Evolutionary conservation across 2,113 vertebrate species (phyloP).

Genomic region (Paratilapia polleni): DNA sequence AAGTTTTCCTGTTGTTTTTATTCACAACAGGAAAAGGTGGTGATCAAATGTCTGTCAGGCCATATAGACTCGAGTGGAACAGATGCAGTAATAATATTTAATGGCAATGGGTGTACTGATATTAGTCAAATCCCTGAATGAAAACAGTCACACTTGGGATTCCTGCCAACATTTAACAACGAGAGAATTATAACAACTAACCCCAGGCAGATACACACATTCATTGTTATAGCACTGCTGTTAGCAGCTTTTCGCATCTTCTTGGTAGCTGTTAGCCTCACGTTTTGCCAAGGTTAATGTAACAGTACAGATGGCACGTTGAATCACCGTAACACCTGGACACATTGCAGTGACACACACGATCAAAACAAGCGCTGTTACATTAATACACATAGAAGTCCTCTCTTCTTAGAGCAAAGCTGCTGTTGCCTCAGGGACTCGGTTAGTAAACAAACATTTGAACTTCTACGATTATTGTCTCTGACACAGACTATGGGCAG

Average conservation of each 20-base stretch:
- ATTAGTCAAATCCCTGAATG: conserved; percentile 3
- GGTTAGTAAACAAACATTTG: conserved; percentile 53
- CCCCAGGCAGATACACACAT: background rate
- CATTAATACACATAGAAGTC: conserved; percentile 21
- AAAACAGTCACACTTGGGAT: background rate
- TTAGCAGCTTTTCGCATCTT: conserved; percentile 30
- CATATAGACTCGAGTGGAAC: background rate
- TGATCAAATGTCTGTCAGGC: background rate
- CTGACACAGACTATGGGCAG: conserved; percentile 58
- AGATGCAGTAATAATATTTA: background rate
- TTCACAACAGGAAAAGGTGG: background rate
- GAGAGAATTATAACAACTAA: background rate
- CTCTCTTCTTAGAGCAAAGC: conserved; percentile 11
- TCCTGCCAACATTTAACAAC: background rate
- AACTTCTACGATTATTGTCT: conserved; percentile 59
- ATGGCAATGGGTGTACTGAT: background rate
- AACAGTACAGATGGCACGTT: conserved; percentile 54
- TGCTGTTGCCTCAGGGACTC: conserved; percentile 31
- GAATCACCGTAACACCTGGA: conserved; percentile 48
- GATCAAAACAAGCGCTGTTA: conserved; percentile 43
- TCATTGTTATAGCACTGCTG: background rate
- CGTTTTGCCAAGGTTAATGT: conserved; percentile 47
- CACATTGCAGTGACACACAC: conserved; percentile 45
- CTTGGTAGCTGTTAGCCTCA: conserved; percentile 34
- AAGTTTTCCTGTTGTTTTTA: background rate